Evolutionary conservation across 1,140 invertebrate genomes (phyloP).

Genomic region (Drosophila rufa): DNA sequence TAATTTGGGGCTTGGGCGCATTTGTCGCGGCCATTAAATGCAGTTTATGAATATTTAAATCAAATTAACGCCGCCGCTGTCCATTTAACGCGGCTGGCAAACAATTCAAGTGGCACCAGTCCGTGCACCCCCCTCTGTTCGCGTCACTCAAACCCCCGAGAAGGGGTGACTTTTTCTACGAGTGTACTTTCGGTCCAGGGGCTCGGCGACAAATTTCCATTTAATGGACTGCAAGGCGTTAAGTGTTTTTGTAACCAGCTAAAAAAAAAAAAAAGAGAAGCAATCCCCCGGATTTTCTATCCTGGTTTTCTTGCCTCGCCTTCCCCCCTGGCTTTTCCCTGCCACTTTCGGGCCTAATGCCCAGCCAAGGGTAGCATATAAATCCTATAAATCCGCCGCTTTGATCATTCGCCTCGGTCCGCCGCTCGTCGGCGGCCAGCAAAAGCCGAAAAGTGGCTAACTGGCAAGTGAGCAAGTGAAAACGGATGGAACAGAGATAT

Average conservation of each 20-base stretch:
- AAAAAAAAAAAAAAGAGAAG: slow-evolving; percentile 23
- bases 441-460: slow-evolving; percentile 72
- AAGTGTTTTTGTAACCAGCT: slow-evolving; percentile 76
- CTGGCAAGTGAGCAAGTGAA: slow-evolving; percentile 22
- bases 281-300: neutral
- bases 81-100: slow-evolving; percentile 56
- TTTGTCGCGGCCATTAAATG: slow-evolving; percentile 75
- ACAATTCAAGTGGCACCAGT: slow-evolving; percentile 51
- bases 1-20: slow-evolving; percentile 49
- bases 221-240: slow-evolving; percentile 79
- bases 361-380: slow-evolving; percentile 75
- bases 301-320: neutral
- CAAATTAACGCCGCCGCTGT: slow-evolving; percentile 65
- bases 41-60: slow-evolving; percentile 83
- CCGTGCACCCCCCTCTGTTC: neutral
- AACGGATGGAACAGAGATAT: neutral
- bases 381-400: slow-evolving; percentile 78
- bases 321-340: neutral
- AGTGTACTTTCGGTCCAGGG: slow-evolving; percentile 32
- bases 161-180: slow-evolving; percentile 20
- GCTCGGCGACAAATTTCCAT: slow-evolving; percentile 71
- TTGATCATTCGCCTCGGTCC: slow-evolving; percentile 66
- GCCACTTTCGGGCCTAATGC: slow-evolving; percentile 47
- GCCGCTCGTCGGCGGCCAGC: slow-evolving; percentile 4
- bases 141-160: neutral